These are phyloP conservation scores for Ctenodactylus gundi DNA, from an alignment of 2,113 vertebrate species.

Conservation along the genomic window DNA sequence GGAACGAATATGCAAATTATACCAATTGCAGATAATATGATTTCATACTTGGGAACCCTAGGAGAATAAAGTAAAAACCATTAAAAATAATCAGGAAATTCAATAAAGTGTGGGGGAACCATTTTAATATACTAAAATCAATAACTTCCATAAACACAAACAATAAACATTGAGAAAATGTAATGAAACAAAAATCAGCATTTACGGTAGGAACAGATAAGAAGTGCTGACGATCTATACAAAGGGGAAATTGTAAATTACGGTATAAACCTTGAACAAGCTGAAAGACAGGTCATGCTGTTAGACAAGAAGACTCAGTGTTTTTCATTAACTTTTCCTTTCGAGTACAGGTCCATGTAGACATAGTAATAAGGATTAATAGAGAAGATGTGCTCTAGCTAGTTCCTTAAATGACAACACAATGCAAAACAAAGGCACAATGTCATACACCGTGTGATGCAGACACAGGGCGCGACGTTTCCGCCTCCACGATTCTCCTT, in stretches of 20 bases:
- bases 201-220: background rate
- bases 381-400: background rate
- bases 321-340: background rate
- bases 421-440: background rate
- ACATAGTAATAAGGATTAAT: background rate
- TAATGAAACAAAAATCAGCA: background rate
- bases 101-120: background rate
- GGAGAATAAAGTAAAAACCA: constrained; percentile 7
- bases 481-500: background rate
- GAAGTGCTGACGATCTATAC: background rate
- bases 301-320: background rate
- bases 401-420: background rate
- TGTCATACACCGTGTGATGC: background rate
- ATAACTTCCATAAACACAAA: constrained; percentile 23
- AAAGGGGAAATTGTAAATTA: background rate
- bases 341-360: background rate
- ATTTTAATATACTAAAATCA: constrained; percentile 2
- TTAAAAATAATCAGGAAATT: constrained; percentile 31
- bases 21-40: background rate
- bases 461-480: background rate
- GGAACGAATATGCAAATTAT: background rate
- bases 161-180: background rate
- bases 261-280: background rate
- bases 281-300: background rate
- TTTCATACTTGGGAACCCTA: background rate